Evolutionary conservation across 2,113 vertebrate species (phyloP), one percentile per base, ranked within the genome.

Genomic region (Oxygymnocypris stewartii): DNA sequence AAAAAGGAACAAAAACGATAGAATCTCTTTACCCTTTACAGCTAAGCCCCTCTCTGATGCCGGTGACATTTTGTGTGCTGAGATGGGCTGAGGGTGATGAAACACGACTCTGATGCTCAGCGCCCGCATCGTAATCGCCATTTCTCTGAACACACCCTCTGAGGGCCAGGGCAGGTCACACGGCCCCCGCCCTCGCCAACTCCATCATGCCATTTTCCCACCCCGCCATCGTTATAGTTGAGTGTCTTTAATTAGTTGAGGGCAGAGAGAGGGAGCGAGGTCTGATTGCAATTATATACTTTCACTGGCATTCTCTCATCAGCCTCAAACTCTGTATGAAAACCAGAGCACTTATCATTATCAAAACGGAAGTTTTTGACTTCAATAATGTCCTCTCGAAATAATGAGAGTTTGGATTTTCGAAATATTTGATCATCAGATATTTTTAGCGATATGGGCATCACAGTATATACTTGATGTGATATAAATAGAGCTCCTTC

Each of bases 11-110:
- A 61, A 49, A 44, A 54, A 40, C 65, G 85, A 89, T 89, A 51
- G 61, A 86, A 90, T 90, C 89, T 79, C 84, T 84, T 82, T 82
- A 86, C 85, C 77, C 87, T 91, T 87, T 86, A 54, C 85, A 79
- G 86, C 82, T 76, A 71, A 85, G 86, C 82, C 76, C 80, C 71
- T 88, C 75, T 63, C 63, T 83, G 82, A 84, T 79, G 81, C 78
- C 49, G 54, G 20, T 88, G 90, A 88, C 88, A 87, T 89, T 89
- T 87, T 54, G 49, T 31, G 47, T 11, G 65, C n/a, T 1, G 71
- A 81, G 54, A 61, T 63, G 81, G 65, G n/a, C 35, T 18, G n/a
- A 47, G 35, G 42, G 47, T 81, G 82, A 88, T 87, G 51, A 79
- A 74, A 69, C n/a, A 6, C 4, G 71, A 67, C 86, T 4, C 81